These are phyloP conservation scores for Ciconia stormi DNA, from an alignment of 2,113 vertebrate genomes.

Conservation along the genomic window DNA sequence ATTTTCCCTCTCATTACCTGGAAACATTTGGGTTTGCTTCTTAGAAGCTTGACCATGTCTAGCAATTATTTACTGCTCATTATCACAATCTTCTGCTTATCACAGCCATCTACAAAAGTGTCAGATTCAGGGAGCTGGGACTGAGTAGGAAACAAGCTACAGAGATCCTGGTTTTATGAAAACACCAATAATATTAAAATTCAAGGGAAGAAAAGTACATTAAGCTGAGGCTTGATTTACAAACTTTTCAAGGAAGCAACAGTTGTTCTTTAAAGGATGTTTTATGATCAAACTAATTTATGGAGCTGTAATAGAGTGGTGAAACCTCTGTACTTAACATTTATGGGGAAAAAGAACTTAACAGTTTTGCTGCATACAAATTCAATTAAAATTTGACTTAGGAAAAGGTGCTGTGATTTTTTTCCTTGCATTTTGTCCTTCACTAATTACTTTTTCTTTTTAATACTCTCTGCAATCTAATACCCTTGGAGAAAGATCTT, in stretches of 20 bases:
- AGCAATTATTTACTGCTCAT: conserved; percentile 3
- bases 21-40: not conserved
- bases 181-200: not conserved
- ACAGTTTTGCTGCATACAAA: not conserved
- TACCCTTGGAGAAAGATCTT: not conserved
- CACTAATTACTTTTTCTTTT: not conserved
- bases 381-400: not conserved
- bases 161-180: not conserved
- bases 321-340: not conserved
- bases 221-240: not conserved
- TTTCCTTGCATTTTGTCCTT: not conserved
- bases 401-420: not conserved
- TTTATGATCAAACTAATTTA: not conserved
- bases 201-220: not conserved
- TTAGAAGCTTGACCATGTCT: not conserved
- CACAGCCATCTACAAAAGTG: not conserved
- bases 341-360: not conserved
- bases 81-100: not conserved
- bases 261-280: not conserved
- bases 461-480: not conserved
- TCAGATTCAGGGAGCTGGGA: not conserved
- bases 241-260: not conserved
- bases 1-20: not conserved
- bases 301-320: not conserved
- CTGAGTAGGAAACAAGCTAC: not conserved